Evolutionary conservation across 2,113 vertebrate species (phyloP), one percentile per base, ranked within the genome.

Genomic region (Ancistrus triradiatus): DNA sequence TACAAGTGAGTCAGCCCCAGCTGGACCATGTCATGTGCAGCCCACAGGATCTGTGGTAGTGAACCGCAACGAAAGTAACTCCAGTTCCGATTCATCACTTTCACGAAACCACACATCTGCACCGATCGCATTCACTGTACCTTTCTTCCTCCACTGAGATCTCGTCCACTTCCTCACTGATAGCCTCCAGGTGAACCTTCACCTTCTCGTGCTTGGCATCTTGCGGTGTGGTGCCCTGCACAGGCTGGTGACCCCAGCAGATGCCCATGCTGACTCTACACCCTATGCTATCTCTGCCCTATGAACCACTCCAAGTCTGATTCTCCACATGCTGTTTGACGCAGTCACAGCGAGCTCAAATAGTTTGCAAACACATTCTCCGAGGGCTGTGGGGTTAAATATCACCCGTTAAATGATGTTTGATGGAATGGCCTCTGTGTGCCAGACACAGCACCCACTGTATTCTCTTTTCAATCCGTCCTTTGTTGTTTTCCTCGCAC

Each of bases 401-500:
- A 69, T 33, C 76, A 48, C 7, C 27, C 59, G 70, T 77, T 63
- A 57, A 73, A 74, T 60, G 53, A 66, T 66, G 74, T 40, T 59
- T 69, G 77, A 80, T 63, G 77, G 81, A 88, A 85, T 78, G 75
- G 74, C 63, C 73, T 13, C 74, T 78, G 69, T 76, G 82, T 56
- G 40, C 59, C 61, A 66, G 62, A 74, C 78, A 88, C 80, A 84
- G 72, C 71, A 59, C 79, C 82, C 81, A 89, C 83, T 81, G 80
- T 79, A 65, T 66, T 48, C 65, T 55, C 49, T 57, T 55, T 55
- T 90, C 73, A 91, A 90, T 77, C 66, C 70, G 18, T 31, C 63
- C 88, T 88, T 92, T 94, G 88, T 93, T 75, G 69, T 75, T 50
- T n/a, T 68, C 75, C 50, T 14, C 77, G 25, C 37, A 53, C 42